Base-by-base conservation (phyloP, 2,888 invertebrate genomes). In the Beris morrisii region DNA sequence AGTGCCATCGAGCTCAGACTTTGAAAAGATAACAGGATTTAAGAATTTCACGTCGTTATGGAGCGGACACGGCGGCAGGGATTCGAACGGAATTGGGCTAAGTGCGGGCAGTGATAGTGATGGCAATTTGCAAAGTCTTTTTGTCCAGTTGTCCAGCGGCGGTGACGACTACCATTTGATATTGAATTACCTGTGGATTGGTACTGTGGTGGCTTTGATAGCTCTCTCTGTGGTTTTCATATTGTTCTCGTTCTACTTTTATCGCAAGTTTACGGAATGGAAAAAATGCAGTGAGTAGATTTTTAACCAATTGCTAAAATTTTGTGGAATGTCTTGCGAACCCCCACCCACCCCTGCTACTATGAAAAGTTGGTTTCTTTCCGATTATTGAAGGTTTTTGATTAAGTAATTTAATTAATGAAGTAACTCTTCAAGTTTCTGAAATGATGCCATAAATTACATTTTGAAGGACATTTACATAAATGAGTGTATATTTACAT, bases 241-340 rank as follows among this genome's bases (percentile, higher is more conserved):
- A 50, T 64, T 80, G 53, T 79, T 80, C 71, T 79, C 79, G 66
- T 78, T 77, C 66, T 79, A 80, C 67, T 80, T 80, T 73, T 80
- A 80, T 69, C 75, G 79, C 61, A 80, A 80, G 69, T 80, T 80
- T 70, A 75, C 77, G 67, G 76, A 79, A 73, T 80, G 79, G 79
- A 80, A 80, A 67, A 79, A 79, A 69, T 80, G 79, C 80, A 80
- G 79, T 80, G 79, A 80, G 79, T 80, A 75, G 38, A 38, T 38
- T 38, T 38, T 38, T 22, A 22, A 22, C 1, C 2, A 22, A 22
- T 22, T 22, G 22, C 22, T 22, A 22, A 22, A 22, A 22, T 22
- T 38, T 38, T 38, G 38, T 38, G 2, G 1, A 38, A 38, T 1
- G 38, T 38, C 38, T 9, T 38, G 22, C 22, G 22, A 22, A 22